These are phyloP conservation scores for Emydocephalus ijimae DNA, from an alignment of 2,113 vertebrate species.

Conservation along the genomic window DNA sequence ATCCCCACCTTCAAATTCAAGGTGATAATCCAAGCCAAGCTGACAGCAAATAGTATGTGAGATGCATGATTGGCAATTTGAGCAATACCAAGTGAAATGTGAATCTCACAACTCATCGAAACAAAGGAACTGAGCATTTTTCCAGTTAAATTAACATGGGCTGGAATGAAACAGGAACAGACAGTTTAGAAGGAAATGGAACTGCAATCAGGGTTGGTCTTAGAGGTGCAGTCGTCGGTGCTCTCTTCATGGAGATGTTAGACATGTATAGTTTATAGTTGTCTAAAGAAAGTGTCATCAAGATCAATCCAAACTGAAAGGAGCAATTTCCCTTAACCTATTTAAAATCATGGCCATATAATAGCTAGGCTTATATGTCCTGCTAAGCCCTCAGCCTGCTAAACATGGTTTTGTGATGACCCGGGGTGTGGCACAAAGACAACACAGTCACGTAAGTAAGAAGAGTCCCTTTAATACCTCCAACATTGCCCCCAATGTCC, in stretches of 20 bases:
- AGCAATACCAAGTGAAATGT: slow-evolving; percentile 69
- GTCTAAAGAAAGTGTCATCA: slow-evolving; percentile 43
- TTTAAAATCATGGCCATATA: background rate
- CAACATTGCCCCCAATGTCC: too few species aligned
- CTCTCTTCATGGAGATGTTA: slow-evolving; percentile 4
- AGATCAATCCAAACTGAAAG: slow-evolving; percentile 53
- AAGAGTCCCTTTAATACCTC: too few species aligned
- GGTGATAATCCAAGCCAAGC: slow-evolving; percentile 64
- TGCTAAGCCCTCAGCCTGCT: background rate
- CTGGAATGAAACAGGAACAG: slow-evolving; percentile 61
- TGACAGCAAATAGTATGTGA: slow-evolving; percentile 68
- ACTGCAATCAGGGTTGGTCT: slow-evolving; percentile 36
- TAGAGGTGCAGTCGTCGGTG: slow-evolving; percentile 36
- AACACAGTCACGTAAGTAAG: too few species aligned
- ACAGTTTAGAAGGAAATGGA: slow-evolving; percentile 48
- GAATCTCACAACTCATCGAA: slow-evolving; percentile 69
- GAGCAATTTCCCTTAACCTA: background rate
- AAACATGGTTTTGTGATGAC: background rate
- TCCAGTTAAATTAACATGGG: slow-evolving; percentile 61
- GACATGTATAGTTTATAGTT: slow-evolving; percentile 33
- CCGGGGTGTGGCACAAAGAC: too few species aligned
- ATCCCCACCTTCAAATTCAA: slow-evolving; percentile 47
- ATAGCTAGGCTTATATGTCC: background rate
- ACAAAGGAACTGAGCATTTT: slow-evolving; percentile 67
- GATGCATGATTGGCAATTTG: slow-evolving; percentile 72